Percentiles rank a stretch among this genome's conserved stretches.
Conservation (phyloP, 2,113 vertebrate genomes). For the Miniopterus natalensis region DNA sequence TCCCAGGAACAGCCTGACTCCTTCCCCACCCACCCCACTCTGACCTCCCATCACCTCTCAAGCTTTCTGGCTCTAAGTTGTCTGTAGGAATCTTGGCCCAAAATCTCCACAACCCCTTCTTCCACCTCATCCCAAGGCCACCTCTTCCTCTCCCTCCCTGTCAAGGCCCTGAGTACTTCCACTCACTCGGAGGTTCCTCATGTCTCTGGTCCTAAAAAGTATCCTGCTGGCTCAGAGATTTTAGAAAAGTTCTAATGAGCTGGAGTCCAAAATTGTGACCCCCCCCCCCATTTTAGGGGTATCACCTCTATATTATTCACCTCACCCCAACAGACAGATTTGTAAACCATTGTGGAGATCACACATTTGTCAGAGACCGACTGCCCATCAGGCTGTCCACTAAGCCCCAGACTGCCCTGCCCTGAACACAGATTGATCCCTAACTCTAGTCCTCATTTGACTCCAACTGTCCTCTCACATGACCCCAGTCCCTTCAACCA, state of each 20-base stretch:
- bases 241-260: constrained; percentile 10
- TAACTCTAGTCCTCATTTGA: background rate
- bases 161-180: background rate
- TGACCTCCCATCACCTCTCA: background rate
- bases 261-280: background rate
- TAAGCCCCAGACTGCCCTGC: background rate
- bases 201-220: background rate
- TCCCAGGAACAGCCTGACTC: constrained; percentile 2
- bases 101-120: background rate
- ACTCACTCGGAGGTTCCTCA: background rate
- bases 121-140: constrained; percentile 10
- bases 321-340: background rate
- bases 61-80: constrained; percentile 19
- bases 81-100: constrained; percentile 30
- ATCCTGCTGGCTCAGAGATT: background rate
- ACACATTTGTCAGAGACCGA: background rate
- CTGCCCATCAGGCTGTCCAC: background rate
- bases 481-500: background rate
- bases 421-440: background rate
- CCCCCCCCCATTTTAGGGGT: background rate
- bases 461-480: background rate
- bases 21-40: background rate
- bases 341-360: background rate
- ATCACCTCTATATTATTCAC: background rate
- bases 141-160: background rate